These are phyloP conservation scores for Leptinotarsa juncta DNA, from an alignment of 2,888 invertebrate species.

Conservation along the genomic window DNA sequence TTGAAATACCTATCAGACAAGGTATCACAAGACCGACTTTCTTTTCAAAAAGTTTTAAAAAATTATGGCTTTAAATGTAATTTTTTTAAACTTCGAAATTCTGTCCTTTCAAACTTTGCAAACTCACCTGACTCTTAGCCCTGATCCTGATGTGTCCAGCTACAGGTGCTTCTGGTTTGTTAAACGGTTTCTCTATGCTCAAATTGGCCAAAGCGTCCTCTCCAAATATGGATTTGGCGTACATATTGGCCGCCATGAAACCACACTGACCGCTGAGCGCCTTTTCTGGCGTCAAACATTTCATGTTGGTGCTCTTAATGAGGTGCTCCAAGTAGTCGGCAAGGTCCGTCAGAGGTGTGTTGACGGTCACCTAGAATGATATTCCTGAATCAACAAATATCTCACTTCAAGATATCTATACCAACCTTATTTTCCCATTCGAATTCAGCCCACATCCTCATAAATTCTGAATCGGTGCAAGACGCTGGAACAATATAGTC, in stretches of 20 bases:
- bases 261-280: conserved; percentile 97
- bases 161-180: conserved; percentile 88
- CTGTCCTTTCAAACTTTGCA: background rate
- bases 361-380: conserved; percentile 78
- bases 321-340: conserved; percentile 93
- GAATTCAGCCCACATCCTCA: conserved; percentile 99
- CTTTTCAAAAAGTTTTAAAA: too few relatives aligned
- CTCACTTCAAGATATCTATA: background rate
- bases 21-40: too few relatives aligned
- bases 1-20: too few relatives aligned
- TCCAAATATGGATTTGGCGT: conserved; percentile 97
- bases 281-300: conserved; percentile 97
- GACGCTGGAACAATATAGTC: conserved; percentile 97
- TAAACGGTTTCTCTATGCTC: conserved; percentile 95
- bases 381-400: background rate
- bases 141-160: conserved; percentile 97
- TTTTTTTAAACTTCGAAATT: too few relatives aligned
- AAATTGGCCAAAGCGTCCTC: conserved; percentile 99
- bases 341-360: conserved; percentile 92
- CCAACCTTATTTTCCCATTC: conserved; percentile 98
- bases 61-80: too few relatives aligned
- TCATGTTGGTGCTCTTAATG: conserved; percentile 97
- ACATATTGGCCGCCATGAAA: conserved; percentile 99
- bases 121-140: conserved; percentile 94
- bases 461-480: conserved; percentile 95